These are phyloP conservation scores for Myrmecophaga tridactyla DNA, from an alignment of 2,113 vertebrate genomes.

Conservation along the genomic window DNA sequence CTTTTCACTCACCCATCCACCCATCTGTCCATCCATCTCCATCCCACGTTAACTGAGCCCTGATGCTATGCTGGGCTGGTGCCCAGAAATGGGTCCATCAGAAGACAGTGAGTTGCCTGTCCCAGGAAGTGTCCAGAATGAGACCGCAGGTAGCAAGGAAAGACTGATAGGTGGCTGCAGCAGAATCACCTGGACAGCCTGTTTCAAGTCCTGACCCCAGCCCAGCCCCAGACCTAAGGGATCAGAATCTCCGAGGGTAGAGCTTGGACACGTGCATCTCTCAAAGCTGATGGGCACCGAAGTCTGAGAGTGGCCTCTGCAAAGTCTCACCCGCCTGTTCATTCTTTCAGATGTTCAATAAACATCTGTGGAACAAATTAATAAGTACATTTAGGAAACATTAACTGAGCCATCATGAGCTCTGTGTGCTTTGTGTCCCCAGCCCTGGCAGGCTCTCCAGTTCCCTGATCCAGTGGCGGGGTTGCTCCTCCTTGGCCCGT, in stretches of 20 bases:
- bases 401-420: accelerated
- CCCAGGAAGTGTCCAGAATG: not conserved
- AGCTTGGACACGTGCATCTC: not conserved
- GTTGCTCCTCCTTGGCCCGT: not conserved
- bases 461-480: not conserved
- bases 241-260: not conserved
- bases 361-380: not conserved
- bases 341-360: not conserved
- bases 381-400: accelerated
- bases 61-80: not conserved
- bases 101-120: not conserved
- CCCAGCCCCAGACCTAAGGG: not conserved
- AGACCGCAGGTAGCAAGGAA: not conserved
- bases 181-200: no score
- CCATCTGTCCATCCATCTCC: not conserved
- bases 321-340: not conserved
- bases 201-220: not conserved
- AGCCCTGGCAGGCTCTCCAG: not conserved
- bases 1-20: not conserved
- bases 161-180: not conserved
- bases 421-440: not conserved
- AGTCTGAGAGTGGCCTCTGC: no score
- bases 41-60: not conserved
- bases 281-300: accelerated
- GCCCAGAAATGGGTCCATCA: not conserved